Conservation (phyloP, 2,888 invertebrate genomes). For the Euphydryas editha region DNA sequence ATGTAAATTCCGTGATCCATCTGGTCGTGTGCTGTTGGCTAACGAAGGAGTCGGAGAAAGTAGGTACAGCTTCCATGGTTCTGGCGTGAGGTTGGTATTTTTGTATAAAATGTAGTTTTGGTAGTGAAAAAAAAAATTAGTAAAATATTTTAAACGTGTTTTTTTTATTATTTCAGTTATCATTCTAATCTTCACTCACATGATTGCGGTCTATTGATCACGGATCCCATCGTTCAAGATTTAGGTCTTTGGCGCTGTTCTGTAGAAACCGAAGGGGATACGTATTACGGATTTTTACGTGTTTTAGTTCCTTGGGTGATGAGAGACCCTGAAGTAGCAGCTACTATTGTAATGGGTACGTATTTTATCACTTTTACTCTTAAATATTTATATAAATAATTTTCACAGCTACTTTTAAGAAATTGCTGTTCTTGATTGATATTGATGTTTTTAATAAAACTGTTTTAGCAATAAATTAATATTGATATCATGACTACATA, state of each 20-base stretch:
- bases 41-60: conserved; percentile 61
- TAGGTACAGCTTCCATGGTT: conserved; percentile 56
- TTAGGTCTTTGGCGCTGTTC: conserved; percentile 72
- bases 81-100: conserved; percentile 50
- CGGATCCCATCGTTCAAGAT: conserved; percentile 51
- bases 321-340: conserved; percentile 50
- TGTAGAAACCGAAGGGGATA: conserved; percentile 58
- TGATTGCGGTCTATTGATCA: conserved; percentile 64
- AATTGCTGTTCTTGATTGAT: neutral
- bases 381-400: neutral
- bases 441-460: neutral
- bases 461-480: neutral
- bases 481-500: neutral
- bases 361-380: neutral
- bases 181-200: conserved; percentile 49
- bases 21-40: conserved; percentile 59
- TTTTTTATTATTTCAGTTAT: conserved; percentile 48
- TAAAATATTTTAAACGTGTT: neutral
- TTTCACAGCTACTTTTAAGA: neutral
- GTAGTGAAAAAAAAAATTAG: neutral
- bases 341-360: conserved; percentile 49
- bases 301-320: conserved; percentile 57
- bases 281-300: conserved; percentile 64
- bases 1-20: conserved; percentile 68
- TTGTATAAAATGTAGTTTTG: neutral